Evolutionary conservation across 2,113 vertebrate genomes (phyloP).

Genomic region (Dolichotis patagonum): DNA sequence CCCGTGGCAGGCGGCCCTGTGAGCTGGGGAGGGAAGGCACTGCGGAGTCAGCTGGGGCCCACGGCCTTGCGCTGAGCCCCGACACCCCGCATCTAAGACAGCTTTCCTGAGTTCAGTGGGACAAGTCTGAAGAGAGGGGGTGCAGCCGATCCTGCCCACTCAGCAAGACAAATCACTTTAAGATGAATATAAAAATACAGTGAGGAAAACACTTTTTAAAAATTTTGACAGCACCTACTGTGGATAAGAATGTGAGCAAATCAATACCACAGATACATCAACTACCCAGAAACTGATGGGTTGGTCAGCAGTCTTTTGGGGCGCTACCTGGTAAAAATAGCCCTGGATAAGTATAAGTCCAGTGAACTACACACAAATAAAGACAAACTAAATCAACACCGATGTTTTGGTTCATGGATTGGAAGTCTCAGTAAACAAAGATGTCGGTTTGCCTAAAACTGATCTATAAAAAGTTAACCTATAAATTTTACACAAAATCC

Average conservation of each 20-base stretch:
- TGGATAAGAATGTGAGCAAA: neutral
- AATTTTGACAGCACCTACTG: neutral
- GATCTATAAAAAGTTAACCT: neutral
- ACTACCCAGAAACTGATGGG: neutral
- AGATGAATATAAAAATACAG: neutral
- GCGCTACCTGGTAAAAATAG: neutral
- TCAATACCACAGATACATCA: neutral
- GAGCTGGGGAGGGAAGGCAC: neutral
- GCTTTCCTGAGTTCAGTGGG: neutral
- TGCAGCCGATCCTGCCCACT: neutral
- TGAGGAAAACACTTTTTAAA: neutral
- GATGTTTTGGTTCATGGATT: neutral
- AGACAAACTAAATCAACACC: neutral
- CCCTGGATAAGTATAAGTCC: neutral
- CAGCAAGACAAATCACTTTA: conserved; percentile 41
- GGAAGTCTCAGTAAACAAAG: neutral
- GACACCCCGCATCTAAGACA: neutral
- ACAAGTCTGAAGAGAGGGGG: neutral
- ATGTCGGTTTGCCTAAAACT: neutral
- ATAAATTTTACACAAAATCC: neutral
- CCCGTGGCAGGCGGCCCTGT: neutral
- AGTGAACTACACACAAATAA: neutral
- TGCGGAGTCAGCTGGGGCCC: neutral
- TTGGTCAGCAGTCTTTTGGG: neutral
- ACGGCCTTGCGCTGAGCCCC: neutral